A percentile compares a stretch with the other conserved stretches of the same genome.
These are phyloP conservation scores for Marmota flaviventris DNA, from an alignment of 2,113 vertebrate genomes.

Conservation along the genomic window DNA sequence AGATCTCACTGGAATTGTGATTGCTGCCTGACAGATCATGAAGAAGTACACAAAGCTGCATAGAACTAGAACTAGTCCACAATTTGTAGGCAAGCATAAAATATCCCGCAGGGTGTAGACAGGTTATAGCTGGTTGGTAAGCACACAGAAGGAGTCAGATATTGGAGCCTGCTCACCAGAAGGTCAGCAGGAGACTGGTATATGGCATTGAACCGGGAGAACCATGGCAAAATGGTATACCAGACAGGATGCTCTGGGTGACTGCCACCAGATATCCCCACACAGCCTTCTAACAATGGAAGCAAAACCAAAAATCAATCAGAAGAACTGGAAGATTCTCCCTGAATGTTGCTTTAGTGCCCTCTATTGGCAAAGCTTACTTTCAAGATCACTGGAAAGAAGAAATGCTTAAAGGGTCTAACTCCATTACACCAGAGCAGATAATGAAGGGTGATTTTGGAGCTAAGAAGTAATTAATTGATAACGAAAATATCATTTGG, in stretches of 20 bases:
- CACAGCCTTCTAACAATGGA: not conserved
- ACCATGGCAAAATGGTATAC: not conserved
- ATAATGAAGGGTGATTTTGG: not conserved
- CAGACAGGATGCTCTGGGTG: not conserved
- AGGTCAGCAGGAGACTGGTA: not conserved
- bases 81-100: not conserved
- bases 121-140: not conserved
- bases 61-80: not conserved
- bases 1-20: not conserved
- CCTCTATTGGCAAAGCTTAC: constrained; percentile 16
- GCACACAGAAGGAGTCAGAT: not conserved
- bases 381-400: not conserved
- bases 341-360: not conserved
- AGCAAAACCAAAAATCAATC: not conserved
- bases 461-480: not conserved
- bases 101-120: not conserved
- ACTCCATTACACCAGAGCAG: not conserved
- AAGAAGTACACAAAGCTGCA: not conserved
- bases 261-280: not conserved
- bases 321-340: not conserved
- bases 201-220: not conserved
- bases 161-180: not conserved
- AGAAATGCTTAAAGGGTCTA: not conserved
- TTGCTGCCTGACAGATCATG: not conserved
- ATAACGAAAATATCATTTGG: not conserved